These are phyloP conservation scores for Guaruba guarouba DNA, from an alignment of 2,113 vertebrate species.

Conservation along the genomic window DNA sequence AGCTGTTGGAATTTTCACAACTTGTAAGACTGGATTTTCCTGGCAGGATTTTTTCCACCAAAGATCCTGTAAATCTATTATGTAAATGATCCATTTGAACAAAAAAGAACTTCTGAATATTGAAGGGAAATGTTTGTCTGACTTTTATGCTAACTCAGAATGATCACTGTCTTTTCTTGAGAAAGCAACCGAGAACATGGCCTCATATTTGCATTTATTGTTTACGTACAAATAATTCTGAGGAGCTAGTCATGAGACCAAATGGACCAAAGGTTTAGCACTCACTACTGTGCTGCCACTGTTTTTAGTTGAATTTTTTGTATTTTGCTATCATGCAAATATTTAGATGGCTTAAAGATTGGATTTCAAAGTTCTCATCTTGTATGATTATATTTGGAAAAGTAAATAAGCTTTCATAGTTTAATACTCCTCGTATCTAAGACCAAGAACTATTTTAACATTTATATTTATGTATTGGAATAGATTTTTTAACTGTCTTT, in stretches of 20 bases:
- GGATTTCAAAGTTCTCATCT: conserved; percentile 31
- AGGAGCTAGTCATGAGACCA: background rate
- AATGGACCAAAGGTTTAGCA: background rate
- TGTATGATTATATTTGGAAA: background rate
- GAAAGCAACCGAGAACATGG: background rate
- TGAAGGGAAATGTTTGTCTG: background rate
- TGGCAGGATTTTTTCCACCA: background rate
- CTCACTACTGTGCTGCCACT: conserved; percentile 57
- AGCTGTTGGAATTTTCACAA: background rate
- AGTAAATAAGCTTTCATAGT: conserved; percentile 16
- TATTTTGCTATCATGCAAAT: conserved; percentile 56
- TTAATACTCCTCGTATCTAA: background rate
- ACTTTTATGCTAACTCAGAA: background rate
- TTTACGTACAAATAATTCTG: background rate
- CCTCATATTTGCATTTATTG: background rate
- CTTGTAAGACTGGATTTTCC: background rate
- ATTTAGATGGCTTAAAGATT: conserved; percentile 59
- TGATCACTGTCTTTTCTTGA: background rate
- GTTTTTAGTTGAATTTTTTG: conserved; percentile 12
- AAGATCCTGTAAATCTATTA: background rate
- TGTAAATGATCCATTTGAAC: background rate
- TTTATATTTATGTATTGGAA: conserved; percentile 2
- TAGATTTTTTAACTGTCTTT: background rate
- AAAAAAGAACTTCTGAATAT: background rate
- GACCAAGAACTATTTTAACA: background rate